Conservation (phyloP, 2,888 invertebrate species). For the Trissolcus japonicus region DNA sequence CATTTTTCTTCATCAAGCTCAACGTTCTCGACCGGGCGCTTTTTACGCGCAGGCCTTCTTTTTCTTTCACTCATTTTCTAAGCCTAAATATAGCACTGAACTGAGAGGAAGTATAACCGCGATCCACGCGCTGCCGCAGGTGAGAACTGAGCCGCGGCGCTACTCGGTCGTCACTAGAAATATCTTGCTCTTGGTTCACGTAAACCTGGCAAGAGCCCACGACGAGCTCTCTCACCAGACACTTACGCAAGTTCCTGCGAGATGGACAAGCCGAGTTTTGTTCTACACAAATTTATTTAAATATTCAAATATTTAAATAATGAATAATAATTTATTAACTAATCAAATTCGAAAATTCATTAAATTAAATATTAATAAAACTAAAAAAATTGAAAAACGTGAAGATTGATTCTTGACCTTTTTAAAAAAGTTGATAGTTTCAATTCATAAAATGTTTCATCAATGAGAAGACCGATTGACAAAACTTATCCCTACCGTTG, state of each 20-base stretch:
- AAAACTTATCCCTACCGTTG: constrained; percentile 4
- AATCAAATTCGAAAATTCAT: background rate
- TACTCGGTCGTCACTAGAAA: constrained; percentile 40
- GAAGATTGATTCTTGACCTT: too few relatives aligned
- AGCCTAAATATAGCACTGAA: constrained; percentile 13
- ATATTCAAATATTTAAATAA: background rate
- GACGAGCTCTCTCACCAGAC: constrained; percentile 25
- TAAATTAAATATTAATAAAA: too few relatives aligned
- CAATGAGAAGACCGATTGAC: constrained; percentile 13
- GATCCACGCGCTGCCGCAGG: background rate
- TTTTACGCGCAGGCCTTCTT: constrained; percentile 45
- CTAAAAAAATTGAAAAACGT: too few relatives aligned
- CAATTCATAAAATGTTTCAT: constrained; percentile 3
- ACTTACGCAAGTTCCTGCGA: constrained; percentile 29
- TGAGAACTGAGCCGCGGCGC: constrained; percentile 24
- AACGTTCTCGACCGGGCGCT: constrained; percentile 25
- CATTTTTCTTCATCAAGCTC: constrained; percentile 8
- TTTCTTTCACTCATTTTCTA: constrained; percentile 65
- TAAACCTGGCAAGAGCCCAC: constrained; percentile 44
- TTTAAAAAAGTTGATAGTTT: too few relatives aligned
- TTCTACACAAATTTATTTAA: background rate
- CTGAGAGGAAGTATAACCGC: constrained; percentile 5
- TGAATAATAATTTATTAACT: background rate
- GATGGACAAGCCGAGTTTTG: constrained; percentile 5
- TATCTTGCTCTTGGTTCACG: constrained; percentile 44